Percentiles rank a stretch among this genome's conserved stretches.
Conservation (phyloP, 2,888 invertebrate species). For the Cyclophora albipunctata region DNA sequence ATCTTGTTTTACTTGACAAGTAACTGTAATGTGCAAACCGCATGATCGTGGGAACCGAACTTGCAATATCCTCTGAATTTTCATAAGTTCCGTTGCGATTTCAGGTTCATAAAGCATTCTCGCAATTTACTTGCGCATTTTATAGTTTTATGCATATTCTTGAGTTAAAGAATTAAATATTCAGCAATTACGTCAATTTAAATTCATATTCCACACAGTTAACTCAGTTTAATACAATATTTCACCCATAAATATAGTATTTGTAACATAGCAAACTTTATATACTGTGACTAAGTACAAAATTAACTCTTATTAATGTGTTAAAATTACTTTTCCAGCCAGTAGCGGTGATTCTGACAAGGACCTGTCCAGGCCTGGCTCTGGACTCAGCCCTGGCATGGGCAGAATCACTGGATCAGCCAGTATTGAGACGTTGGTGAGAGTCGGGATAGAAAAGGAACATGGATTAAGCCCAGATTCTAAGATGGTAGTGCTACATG, state of each 20-base stretch:
- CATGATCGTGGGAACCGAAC: conserved; percentile 7
- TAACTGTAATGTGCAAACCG: conserved; percentile 5
- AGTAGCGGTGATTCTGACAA: conserved; percentile 86
- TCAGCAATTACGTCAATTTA: no score
- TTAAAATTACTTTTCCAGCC: conserved; percentile 58
- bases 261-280: no score
- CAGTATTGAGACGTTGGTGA: conserved; percentile 91
- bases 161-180: no score
- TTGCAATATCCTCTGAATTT: background rate
- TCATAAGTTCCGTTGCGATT: no score
- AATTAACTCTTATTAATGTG: no score
- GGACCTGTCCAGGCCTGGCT: conserved; percentile 76
- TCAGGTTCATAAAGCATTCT: no score
- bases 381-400: conserved; percentile 85
- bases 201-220: no score
- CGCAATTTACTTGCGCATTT: no score
- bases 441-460: conserved; percentile 94
- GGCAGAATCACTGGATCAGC: conserved; percentile 96
- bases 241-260: no score
- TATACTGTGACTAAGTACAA: no score
- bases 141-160: no score
- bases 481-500: conserved; percentile 95
- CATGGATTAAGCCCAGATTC: conserved; percentile 94
- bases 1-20: conserved; percentile 36
- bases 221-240: no score